A percentile compares a stretch with the other conserved stretches of the same genome.
phyloP scores from a whole-genome alignment of 2,113 vertebrate species.

The Sorex araneus region DNA sequence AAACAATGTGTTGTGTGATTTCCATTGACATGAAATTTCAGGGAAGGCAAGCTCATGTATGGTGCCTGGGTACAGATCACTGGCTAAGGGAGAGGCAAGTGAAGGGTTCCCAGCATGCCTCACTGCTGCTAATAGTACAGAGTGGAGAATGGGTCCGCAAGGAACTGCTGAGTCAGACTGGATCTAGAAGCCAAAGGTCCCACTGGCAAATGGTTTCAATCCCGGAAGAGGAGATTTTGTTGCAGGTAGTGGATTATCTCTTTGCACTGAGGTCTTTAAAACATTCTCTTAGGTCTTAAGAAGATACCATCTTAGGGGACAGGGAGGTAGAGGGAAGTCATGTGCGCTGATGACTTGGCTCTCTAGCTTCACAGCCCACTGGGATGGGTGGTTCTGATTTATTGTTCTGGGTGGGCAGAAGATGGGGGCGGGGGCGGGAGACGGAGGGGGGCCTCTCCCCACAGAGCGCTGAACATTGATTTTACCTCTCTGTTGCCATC shows the following conservation, averaged over 20 bases:
- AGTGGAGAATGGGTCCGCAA: not conserved
- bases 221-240: not conserved
- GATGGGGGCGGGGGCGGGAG: not conserved
- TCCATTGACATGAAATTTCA: not conserved
- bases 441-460: not conserved
- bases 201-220: not conserved
- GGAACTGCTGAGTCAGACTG: not conserved
- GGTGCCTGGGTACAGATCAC: not conserved
- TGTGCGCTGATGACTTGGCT: not conserved
- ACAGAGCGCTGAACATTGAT: slow-evolving; percentile 74
- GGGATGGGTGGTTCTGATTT: slow-evolving; percentile 20
- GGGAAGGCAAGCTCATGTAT: not conserved
- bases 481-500: slow-evolving; percentile 77
- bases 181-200: not conserved
- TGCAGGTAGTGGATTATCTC: not conserved
- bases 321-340: not conserved
- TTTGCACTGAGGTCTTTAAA: slow-evolving; percentile 1
- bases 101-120: not conserved
- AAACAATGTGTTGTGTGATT: not conserved
- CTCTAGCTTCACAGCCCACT: not conserved
- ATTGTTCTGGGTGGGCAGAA: slow-evolving; percentile 31
- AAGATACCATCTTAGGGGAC: not conserved
- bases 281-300: not conserved
- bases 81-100: not conserved
- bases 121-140: not conserved